Conservation (phyloP, 1,140 invertebrate genomes). For the Diorhabda elongata region DNA sequence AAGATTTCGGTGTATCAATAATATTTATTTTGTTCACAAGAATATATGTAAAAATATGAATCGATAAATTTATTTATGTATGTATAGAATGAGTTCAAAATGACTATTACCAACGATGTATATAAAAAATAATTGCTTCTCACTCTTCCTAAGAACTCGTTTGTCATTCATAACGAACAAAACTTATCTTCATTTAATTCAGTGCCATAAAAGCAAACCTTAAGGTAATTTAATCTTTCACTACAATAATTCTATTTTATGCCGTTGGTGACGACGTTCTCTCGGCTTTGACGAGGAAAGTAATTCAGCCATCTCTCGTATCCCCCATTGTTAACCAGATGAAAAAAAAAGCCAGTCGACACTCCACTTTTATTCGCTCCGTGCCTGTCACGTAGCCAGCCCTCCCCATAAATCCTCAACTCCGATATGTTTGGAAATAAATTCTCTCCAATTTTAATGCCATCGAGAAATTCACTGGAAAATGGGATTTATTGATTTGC, state of each 20-base stretch:
- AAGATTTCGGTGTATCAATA: too few species aligned
- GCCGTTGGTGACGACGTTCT: background rate
- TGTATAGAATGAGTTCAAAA: too few species aligned
- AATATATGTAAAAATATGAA: too few species aligned
- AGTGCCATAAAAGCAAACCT: background rate
- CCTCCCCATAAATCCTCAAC: conserved; percentile 1
- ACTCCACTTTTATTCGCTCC: conserved; percentile 1
- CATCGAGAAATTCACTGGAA: conserved; percentile 2
- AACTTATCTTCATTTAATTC: background rate
- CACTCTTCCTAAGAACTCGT: background rate
- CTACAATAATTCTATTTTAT: conserved; percentile 3
- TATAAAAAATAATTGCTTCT: background rate
- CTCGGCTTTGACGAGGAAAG: background rate
- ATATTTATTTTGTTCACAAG: too few species aligned
- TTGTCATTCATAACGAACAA: background rate
- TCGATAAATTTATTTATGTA: too few species aligned
- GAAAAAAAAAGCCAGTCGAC: background rate
- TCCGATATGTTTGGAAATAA: conserved; percentile 2
- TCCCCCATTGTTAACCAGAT: conserved; percentile 1
- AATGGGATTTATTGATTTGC: background rate
- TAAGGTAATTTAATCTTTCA: conserved; percentile 3
- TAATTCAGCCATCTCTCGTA: conserved; percentile 1
- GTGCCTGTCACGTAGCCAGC: conserved; percentile 1
- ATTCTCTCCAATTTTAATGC: conserved; percentile 2
- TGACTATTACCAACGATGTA: too few species aligned